Conservation (phyloP, 2,113 vertebrate species). For the Camelus bactrianus region DNA sequence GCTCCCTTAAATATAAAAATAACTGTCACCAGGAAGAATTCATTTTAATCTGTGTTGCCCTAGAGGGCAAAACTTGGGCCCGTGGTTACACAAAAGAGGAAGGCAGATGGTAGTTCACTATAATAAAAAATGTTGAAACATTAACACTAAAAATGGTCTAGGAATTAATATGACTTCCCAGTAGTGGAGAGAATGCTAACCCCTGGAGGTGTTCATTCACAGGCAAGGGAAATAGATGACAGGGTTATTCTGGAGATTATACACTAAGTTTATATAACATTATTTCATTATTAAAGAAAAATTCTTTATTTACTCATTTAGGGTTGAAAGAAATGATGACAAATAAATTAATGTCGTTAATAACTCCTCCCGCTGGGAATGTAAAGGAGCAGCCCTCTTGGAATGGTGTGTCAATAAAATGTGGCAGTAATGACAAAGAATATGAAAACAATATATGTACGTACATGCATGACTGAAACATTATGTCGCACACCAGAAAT, state of each 20-base stretch:
- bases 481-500: no score
- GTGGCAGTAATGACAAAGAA: neutral
- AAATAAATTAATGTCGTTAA: neutral
- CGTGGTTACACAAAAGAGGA: neutral
- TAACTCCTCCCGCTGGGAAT: neutral
- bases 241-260: neutral
- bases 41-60: neutral
- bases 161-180: neutral
- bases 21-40: neutral
- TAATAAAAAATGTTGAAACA: slow-evolving; percentile 32
- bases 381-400: neutral
- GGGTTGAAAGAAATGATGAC: neutral
- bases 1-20: neutral
- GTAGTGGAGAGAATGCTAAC: neutral
- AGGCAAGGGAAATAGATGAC: neutral
- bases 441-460: no score
- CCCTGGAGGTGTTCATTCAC: neutral
- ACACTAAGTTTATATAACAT: neutral
- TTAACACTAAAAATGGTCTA: neutral
- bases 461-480: no score
- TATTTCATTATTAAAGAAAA: neutral
- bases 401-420: neutral
- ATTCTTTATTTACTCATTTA: neutral
- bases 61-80: neutral
- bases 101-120: neutral